Evolutionary conservation across 2,888 invertebrate species (phyloP), one percentile per base, ranked within the genome.

Genomic region (Philopedon plagiatum): DNA sequence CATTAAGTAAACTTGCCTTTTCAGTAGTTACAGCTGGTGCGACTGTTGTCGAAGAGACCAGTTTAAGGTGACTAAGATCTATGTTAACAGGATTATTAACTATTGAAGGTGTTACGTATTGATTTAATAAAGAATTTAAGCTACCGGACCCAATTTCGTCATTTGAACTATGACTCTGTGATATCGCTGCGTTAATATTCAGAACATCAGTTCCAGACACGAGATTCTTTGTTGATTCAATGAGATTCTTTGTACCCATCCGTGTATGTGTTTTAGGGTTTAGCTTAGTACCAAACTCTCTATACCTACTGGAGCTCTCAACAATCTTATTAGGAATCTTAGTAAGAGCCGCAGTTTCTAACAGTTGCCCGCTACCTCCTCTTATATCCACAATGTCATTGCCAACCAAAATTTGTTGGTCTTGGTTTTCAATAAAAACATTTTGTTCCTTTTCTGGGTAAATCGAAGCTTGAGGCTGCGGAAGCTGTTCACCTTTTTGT

Each of bases 191-290:
- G 79, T 92, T 92, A 0, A 92, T 91, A 79, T 87, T 88, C 8
- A 91, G 77, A 7, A 92, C 86, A 81, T 92, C 91, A 78, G 90
- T 89, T 73, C 90, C 90, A 0, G 89, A 87, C 71, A 92, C 89
- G 8, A 91, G 83, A 81, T 91, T 89, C 80, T 88, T 88, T 0
- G 90, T 90, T 1, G 87, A 89, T 44, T 88, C 88, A 11, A 90
- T 88, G 41, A 90, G 82, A 78, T 87, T 88, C 2, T 86, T 86
- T 3, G n/a, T 11, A 19, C n/a, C 9, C 8, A 54, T 5, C 1
- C 32, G 32, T 2, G 56, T 32, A 7, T 13, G 7, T 34, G n/a
- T 32, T 49, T 67, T 62, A 0, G 72, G 63, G 29, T 73, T 82
- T 13, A 81, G 80, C 76, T 82, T 86, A 0, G 78, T 78, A 29